Evolutionary conservation across 2,888 invertebrate species (phyloP), one percentile per base, ranked within the genome.

Genomic region (Pachycephus smyrnensis): DNA sequence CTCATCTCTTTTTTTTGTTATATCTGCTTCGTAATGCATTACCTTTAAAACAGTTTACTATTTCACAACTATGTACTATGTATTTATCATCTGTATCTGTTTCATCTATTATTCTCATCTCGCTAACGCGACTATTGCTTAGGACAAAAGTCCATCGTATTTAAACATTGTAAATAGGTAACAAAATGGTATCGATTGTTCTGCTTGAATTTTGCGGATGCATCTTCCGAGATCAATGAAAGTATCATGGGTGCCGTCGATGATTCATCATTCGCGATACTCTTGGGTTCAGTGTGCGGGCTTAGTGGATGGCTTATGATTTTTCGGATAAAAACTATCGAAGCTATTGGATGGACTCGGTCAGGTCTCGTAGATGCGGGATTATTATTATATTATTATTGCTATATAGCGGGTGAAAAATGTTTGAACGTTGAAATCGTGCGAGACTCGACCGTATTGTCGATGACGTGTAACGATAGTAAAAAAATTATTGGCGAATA

Each of bases 91-190:
- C 74, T 71, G 32, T 15, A 71, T 33, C 71, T 1, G 71, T 31
- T 71, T 33, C 31, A 71, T 31, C 71, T 83, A 73, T 75, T 76
- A 82, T 82, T 77, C 82, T 80, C 77, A 80, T 84, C 78, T 73
- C 76, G 76, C 80, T 82, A 84, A 83, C 85, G 84, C 86, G 87
- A 86, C 89, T 90, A 91, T 91, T 90, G 89, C 90, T 88, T 86
- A 84, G 88, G 89, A 89, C 89, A 89, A 89, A 89, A 90, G 86
- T 89, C 89, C 88, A 84, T 81, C 83, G 78, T 83, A 84, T 85
- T 89, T 90, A 89, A 90, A 90, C 90, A 90, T 88, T 89, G 90
- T 90, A 89, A 91, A 91, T 88, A 90, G 90, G 88, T 91, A 90
- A 91, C 90, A 91, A 90, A 90, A 88, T 90, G 90, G 89, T 90